These are phyloP conservation scores for Nylanderia fulva DNA, from an alignment of 1,140 invertebrate species.

Conservation along the genomic window DNA sequence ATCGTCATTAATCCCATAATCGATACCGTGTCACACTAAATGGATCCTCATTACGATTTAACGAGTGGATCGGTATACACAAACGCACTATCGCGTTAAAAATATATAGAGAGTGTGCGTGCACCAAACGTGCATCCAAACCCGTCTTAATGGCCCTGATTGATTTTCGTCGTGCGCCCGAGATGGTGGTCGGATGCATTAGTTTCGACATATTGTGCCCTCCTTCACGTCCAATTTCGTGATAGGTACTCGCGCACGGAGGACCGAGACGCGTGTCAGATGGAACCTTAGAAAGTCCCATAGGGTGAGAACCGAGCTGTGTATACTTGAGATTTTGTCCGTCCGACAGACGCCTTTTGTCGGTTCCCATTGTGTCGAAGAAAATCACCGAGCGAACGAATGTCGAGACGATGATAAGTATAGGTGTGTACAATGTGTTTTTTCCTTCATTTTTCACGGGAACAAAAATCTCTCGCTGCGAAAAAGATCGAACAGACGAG, in stretches of 20 bases:
- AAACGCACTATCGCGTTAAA: conserved; percentile 63
- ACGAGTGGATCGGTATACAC: conserved; percentile 22
- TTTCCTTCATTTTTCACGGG: neutral
- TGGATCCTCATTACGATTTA: conserved; percentile 70
- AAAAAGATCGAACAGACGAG: neutral
- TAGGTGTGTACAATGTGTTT: neutral
- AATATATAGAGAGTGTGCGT: conserved; percentile 65
- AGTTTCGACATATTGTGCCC: conserved; percentile 60
- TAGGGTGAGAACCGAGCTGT: neutral
- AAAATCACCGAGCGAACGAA: conserved; percentile 37
- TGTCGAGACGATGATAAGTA: conserved; percentile 7
- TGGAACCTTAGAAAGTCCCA: neutral
- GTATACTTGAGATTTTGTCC: conserved; percentile 45
- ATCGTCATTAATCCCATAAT: conserved; percentile 76
- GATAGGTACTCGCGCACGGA: neutral
- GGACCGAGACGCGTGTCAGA: conserved; percentile 37
- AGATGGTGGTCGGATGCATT: conserved; percentile 66
- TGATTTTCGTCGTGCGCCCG: conserved; percentile 76
- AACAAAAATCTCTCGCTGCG: neutral
- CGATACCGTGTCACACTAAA: conserved; percentile 72
- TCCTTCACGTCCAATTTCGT: conserved; percentile 16
- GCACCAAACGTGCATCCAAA: conserved; percentile 23
- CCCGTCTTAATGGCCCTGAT: conserved; percentile 72
- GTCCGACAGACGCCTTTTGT: conserved; percentile 36
- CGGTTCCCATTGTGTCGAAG: conserved; percentile 32